Evolutionary conservation across 2,113 vertebrate genomes (phyloP).

Genomic region (Mobula birostris): DNA sequence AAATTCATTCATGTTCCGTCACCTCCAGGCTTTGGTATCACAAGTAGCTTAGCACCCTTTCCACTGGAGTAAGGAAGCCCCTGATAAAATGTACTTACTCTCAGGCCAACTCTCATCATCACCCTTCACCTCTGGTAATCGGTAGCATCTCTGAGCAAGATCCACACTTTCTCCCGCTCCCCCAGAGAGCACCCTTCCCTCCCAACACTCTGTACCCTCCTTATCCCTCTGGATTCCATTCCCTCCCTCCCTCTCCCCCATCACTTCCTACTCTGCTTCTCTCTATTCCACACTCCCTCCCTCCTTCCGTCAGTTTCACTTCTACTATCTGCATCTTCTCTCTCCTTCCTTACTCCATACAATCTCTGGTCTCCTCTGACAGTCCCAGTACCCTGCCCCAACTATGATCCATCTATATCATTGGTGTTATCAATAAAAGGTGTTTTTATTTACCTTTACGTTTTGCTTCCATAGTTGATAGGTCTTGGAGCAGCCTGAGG

Average conservation of each 20-base stretch:
- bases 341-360: not conserved
- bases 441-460: conserved; percentile 62
- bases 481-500: conserved; percentile 59
- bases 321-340: not conserved
- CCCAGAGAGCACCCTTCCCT: too few relatives aligned
- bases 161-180: not conserved
- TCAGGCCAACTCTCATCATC: too few relatives aligned
- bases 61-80: not conserved
- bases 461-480: conserved; percentile 75
- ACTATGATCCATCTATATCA: not conserved
- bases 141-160: too few relatives aligned
- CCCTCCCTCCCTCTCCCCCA: not conserved
- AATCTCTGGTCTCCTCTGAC: too few relatives aligned
- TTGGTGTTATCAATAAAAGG: not conserved
- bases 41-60: not conserved
- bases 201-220: not conserved
- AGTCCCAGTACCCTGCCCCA: too few relatives aligned
- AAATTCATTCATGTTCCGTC: not conserved
- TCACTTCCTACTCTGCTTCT: too few relatives aligned
- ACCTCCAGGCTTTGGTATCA: not conserved
- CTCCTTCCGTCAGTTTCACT: not conserved
- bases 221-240: not conserved
- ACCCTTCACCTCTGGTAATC: not conserved
- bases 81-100: not conserved
- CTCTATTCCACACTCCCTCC: not conserved